Evolutionary conservation across 1,140 invertebrate species (phyloP).

Genomic region (Ylistrum balloti): DNA sequence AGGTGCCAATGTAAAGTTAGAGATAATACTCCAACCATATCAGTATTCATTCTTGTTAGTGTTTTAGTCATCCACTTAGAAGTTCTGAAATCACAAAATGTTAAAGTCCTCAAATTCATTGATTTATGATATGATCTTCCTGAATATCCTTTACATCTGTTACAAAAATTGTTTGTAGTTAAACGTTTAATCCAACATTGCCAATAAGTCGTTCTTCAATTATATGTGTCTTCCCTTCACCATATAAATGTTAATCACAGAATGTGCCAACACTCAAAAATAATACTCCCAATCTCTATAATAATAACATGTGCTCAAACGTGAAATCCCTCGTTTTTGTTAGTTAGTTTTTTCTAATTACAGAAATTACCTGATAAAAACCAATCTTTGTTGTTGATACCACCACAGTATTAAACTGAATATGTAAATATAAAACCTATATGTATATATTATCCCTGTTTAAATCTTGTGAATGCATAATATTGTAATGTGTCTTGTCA

Average conservation of each 20-base stretch:
- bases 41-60: background rate
- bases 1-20: background rate
- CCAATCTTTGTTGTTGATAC: background rate
- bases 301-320: background rate
- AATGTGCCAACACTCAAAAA: background rate
- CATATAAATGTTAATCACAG: background rate
- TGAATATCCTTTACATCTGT: background rate
- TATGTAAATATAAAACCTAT: background rate
- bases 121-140: background rate
- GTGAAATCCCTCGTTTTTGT: no score
- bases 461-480: conserved; percentile 13
- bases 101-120: background rate
- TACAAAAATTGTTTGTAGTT: background rate
- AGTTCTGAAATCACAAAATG: no score
- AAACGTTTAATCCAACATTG: no score
- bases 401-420: background rate
- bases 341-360: no score
- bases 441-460: background rate
- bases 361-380: background rate
- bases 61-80: no score
- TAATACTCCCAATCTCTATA: background rate
- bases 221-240: background rate
- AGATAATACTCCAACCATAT: background rate
- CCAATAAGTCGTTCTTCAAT: background rate
- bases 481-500: background rate